Base-by-base conservation (phyloP, 1,140 invertebrate species). In the Drosophila novamexicana region DNA sequence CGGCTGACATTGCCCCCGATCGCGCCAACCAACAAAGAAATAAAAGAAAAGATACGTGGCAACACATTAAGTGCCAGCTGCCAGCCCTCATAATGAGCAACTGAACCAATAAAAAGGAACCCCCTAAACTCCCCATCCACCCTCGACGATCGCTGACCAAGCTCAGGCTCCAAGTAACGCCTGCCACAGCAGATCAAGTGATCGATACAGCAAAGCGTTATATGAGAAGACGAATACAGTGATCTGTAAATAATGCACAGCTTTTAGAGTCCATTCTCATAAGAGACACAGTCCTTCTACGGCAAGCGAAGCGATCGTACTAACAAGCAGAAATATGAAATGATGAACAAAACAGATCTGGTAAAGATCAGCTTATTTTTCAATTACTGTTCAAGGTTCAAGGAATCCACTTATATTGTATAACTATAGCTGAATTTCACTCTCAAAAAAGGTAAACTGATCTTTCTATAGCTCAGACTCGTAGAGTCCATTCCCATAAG, bases 1-100 rank as follows among this genome's bases (percentile, higher is more conserved):
- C 12, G 22, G 2, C 57, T 61, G 58, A 62, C 58, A 62, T 62
- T 62, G 58, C 57, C 42, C 29, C 40, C 18, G 42, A 44, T 44
- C 45, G 42, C 53, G 56, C 47, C 71, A 49, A 63, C 62, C 42
- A 58, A 53, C 16, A 32, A 18, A 22, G 47, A 47, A 34, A 49
- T 14, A 16, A 45, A 49, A 54, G 61, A 62, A 29, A 29, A 29
- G 22, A 29, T 29, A 29, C 22, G 22, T 29, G 22, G 4, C 22
- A 29, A 29, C 22, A 29, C 22, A 29, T 29, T 29, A 29, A 29
- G 22, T 29, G 22, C 4, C 22, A 29, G 22, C 22, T 29, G 22
- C 22, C 22, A 29, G 22, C 22, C 22, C 22, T 29, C 4, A 29
- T 29, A 29, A 22, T 22, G 22, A 22, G 22, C 53, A 36, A 40